Evolutionary conservation across 2,888 invertebrate species (phyloP), one percentile per base, ranked within the genome.

Genomic region (Herminia tarsipennalis): DNA sequence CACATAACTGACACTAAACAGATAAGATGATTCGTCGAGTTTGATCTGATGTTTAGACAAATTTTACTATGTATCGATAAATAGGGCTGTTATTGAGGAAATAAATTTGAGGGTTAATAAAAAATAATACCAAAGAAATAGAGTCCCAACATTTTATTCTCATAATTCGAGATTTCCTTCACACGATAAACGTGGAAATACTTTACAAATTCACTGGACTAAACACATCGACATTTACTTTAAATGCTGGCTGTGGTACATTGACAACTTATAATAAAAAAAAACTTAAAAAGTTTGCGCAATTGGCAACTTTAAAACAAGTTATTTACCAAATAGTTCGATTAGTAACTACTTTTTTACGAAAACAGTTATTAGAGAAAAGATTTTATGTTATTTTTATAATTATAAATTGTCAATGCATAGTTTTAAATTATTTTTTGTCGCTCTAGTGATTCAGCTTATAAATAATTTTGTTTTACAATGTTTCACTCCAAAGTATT

Each of bases 111-210:
- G n/a, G n/a, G n/a, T n/a, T n/a, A n/a, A n/a, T n/a, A n/a, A n/a
- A 17, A 62, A 75, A 76, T 66, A 70, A 81, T 77, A 80, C 71
- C 61, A 67, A 9, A 55, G 40, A 34, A 64, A 55, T 69, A 73
- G 78, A 78, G 70, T 73, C 68, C 65, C 47, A 76, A 75, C 64
- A 71, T 66, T 77, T 70, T 81, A 80, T 79, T 79, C 70, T 76
- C 76, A 73, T 70, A 52, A 78, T 81, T 81, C 76, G 81, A 83
- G 78, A 71, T 29, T 62, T 56, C 44, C 33, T 58, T 58, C 42
- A 49, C 33, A 46, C 13, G 20, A 30, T 22, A 35, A 36, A 21
- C 40, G 37, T 42, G 29, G 39, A 37, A 51, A 42, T 28, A 37
- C 22, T 33, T 14, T 21, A 18, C n/a, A 63, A 68, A 61, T 56